phyloP scores from a whole-genome alignment of 2,113 vertebrate species.

The Macheiramphus alcinus region DNA sequence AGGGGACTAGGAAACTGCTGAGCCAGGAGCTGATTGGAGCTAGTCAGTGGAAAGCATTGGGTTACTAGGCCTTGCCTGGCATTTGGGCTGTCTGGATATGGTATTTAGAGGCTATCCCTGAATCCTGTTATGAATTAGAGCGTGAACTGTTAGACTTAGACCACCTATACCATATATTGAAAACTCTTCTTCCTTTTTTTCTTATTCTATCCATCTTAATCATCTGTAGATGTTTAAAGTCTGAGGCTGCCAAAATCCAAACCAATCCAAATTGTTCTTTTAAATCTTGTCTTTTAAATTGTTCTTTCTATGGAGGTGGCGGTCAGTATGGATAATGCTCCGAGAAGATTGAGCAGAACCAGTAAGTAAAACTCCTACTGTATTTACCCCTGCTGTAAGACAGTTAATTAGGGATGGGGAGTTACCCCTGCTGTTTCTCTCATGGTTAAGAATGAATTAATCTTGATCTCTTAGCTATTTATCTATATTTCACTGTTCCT shows the following conservation, averaged over 20 bases:
- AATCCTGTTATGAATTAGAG: neutral
- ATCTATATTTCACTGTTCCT: neutral
- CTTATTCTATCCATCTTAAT: neutral
- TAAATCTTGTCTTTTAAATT: neutral
- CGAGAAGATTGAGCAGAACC: neutral
- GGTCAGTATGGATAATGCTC: neutral
- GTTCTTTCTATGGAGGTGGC: neutral
- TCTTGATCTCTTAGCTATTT: neutral
- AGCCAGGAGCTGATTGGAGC: neutral
- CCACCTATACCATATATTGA: neutral
- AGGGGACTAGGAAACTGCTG: too few species aligned
- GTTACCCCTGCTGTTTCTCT: neutral
- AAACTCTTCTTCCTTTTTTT: neutral
- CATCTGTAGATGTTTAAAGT: neutral
- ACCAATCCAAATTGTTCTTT: neutral
- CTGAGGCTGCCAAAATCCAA: neutral
- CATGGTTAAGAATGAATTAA: neutral
- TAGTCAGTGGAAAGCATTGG: neutral
- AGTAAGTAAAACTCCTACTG: neutral
- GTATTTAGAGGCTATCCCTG: neutral
- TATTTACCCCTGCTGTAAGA: neutral
- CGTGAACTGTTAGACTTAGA: neutral
- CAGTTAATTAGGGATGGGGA: neutral
- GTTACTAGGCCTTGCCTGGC: neutral
- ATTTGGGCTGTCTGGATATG: neutral